These are phyloP conservation scores for Patella ulyssiponensis DNA, from an alignment of 2,888 invertebrate species.

Conservation along the genomic window DNA sequence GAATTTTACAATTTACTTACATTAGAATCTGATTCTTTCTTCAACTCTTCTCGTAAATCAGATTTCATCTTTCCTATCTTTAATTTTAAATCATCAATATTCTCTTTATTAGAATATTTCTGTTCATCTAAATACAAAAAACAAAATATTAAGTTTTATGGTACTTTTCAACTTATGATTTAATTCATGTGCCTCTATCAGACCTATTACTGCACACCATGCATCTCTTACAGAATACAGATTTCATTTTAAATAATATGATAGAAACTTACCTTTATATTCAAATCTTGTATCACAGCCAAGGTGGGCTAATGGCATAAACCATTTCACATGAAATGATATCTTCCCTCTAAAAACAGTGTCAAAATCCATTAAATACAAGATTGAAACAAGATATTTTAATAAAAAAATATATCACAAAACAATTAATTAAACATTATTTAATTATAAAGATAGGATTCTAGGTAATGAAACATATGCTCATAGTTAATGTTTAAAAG, in stretches of 20 bases:
- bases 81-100: conserved; percentile 61
- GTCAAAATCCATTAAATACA: conserved; percentile 6
- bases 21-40: conserved; percentile 44
- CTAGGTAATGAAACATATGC: too few species aligned
- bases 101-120: conserved; percentile 49
- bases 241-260: background rate
- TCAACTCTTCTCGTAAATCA: conserved; percentile 57
- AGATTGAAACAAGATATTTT: background rate
- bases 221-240: too few species aligned
- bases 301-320: conserved; percentile 88
- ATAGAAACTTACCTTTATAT: conserved; percentile 38
- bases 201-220: too few species aligned
- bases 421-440: too few species aligned
- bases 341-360: conserved; percentile 48
- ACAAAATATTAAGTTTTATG: background rate
- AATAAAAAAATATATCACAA: too few species aligned
- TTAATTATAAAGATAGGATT: too few species aligned
- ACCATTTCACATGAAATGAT: conserved; percentile 91
- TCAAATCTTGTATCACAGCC: conserved; percentile 71
- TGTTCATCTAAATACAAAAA: conserved; percentile 34
- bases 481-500: too few species aligned
- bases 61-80: conserved; percentile 60
- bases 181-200: too few species aligned
- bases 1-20: too few species aligned
- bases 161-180: too few species aligned